A percentile compares a stretch with the other conserved stretches of the same genome.
phyloP scores from a whole-genome alignment of 2,888 invertebrate genomes.

The Euphydryas editha region DNA sequence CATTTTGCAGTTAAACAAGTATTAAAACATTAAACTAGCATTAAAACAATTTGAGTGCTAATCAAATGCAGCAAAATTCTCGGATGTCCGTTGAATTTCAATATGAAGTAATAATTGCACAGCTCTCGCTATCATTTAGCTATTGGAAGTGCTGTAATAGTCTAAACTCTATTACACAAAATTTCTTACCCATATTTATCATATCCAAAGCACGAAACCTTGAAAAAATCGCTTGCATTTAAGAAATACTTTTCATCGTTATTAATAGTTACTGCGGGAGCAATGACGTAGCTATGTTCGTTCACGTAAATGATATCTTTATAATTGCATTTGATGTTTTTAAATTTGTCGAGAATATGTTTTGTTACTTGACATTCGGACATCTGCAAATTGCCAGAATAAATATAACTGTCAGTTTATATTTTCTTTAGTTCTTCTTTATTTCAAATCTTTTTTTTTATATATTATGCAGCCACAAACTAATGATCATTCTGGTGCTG shows the following conservation, averaged over 20 bases:
- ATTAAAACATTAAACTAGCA: too few relatives aligned
- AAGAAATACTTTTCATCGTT: constrained; percentile 85
- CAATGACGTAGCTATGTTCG: constrained; percentile 45
- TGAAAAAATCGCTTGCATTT: constrained; percentile 87
- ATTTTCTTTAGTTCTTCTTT: background rate
- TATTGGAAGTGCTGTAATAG: too few relatives aligned
- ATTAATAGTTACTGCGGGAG: constrained; percentile 54
- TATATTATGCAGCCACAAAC: too few relatives aligned
- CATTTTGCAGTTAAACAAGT: too few relatives aligned
- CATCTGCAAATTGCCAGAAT: constrained; percentile 40
- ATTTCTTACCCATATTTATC: constrained; percentile 57
- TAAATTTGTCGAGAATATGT: constrained; percentile 44
- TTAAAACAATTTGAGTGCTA: too few relatives aligned
- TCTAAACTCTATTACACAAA: too few relatives aligned
- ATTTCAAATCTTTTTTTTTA: too few relatives aligned
- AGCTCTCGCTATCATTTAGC: too few relatives aligned
- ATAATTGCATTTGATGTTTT: constrained; percentile 49
- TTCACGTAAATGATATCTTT: constrained; percentile 52
- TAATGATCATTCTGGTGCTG: too few relatives aligned
- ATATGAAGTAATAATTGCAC: too few relatives aligned
- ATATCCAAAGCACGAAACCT: constrained; percentile 84
- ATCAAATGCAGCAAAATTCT: too few relatives aligned
- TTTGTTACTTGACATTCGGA: constrained; percentile 44
- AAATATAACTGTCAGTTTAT: background rate
- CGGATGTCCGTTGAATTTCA: too few relatives aligned